A percentile compares a stretch with the other conserved stretches of the same genome.
phyloP scores from a whole-genome alignment of 2,797 vertebrate species.

The Rhincodon typus region DNA sequence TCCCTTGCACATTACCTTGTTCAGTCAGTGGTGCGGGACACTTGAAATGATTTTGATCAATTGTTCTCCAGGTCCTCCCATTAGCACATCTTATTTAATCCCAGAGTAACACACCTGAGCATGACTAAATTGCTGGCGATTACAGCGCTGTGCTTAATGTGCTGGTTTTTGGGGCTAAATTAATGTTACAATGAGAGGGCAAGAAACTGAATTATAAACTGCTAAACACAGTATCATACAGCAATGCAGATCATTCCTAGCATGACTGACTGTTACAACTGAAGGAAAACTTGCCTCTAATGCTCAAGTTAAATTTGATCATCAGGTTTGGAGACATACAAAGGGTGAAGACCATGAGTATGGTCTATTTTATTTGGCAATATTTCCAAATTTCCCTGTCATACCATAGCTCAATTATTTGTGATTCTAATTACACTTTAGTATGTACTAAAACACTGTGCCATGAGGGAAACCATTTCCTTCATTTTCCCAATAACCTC shows the following conservation, averaged over 20 bases:
- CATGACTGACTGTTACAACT: background rate
- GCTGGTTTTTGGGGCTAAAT: background rate
- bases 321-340: background rate
- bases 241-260: background rate
- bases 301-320: background rate
- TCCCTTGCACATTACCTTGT: background rate
- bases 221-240: background rate
- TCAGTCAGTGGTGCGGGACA: too few species aligned
- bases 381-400: background rate
- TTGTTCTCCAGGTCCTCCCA: background rate
- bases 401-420: background rate
- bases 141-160: too few species aligned
- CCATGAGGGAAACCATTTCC: background rate
- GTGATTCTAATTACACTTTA: slow-evolving; percentile 9
- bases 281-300: background rate
- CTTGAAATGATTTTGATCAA: background rate
- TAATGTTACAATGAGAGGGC: background rate
- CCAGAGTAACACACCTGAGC: background rate
- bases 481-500: background rate
- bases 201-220: background rate
- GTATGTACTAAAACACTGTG: background rate
- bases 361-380: background rate
- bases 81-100: background rate
- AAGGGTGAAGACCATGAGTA: background rate
- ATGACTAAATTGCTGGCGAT: background rate